Percentiles rank a stretch among this genome's conserved stretches.
Evolutionary conservation across 92 coral and sea anemone species (phyloP).

Genomic region (Siderastrea radians): DNA sequence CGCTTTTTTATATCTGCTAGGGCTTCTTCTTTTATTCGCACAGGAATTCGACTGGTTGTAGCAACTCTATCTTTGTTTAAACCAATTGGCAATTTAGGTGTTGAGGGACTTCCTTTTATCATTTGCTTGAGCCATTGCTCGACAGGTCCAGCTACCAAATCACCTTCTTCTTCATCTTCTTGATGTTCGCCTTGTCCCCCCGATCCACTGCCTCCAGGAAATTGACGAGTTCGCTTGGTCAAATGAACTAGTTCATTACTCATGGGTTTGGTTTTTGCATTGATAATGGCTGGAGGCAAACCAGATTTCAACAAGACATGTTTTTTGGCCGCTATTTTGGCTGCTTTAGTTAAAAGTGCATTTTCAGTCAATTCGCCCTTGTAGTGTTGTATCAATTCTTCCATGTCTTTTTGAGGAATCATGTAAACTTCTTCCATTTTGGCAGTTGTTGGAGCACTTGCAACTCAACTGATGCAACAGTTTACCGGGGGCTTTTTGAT

Average conservation of each 20-base stretch:
- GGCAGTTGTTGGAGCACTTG: no score
- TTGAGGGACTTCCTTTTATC: neutral
- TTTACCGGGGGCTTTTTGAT: no score
- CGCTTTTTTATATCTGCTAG: no score
- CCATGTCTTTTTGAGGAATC: no score
- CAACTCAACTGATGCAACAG: no score
- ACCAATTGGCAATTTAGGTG: neutral
- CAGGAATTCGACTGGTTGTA: no score
- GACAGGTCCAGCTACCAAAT: neutral
- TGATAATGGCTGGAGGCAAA: neutral
- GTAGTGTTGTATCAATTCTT: no score
- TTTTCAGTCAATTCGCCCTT: no score
- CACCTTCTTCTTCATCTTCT: neutral
- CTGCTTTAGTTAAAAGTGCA: neutral
- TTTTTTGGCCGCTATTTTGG: neutral
- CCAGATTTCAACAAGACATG: neutral
- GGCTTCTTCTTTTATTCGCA: no score
- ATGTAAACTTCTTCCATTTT: no score
- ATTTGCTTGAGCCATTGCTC: constrained; percentile 2
- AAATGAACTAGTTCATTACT: neutral
- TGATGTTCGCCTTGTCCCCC: neutral
- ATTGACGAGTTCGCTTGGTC: neutral
- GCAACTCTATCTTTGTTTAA: no score
- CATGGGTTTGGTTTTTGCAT: neutral
- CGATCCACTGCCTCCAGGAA: neutral